phyloP scores from a whole-genome alignment of 2,888 invertebrate genomes.

The Tolmerus cingulatus region DNA sequence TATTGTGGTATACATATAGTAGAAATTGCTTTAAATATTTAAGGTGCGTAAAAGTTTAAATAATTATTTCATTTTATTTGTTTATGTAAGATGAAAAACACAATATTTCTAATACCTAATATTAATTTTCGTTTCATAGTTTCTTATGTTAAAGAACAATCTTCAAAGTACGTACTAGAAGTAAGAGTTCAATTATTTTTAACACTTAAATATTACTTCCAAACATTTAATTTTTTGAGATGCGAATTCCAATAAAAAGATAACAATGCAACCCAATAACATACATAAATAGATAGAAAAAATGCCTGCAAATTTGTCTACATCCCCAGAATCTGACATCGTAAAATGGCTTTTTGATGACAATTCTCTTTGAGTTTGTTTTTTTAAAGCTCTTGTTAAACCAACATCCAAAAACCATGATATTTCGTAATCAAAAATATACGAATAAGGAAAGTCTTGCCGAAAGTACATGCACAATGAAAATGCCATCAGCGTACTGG shows the following conservation, averaged over 20 bases:
- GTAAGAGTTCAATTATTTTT: not conserved
- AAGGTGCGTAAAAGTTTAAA: not conserved
- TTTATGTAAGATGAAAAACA: no score
- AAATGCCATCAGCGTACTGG: not conserved
- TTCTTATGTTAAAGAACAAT: no score
- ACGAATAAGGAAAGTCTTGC: not conserved
- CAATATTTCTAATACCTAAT: no score
- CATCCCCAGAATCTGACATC: not conserved
- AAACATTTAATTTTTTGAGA: not conserved
- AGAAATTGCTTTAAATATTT: not conserved
- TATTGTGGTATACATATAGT: not conserved
- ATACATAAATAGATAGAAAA: not conserved
- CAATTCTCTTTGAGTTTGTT: not conserved
- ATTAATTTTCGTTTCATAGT: no score
- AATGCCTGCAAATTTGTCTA: not conserved
- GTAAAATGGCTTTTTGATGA: no score
- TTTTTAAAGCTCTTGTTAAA: not conserved
- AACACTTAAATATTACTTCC: not conserved
- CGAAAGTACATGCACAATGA: not conserved
- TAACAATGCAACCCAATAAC: not conserved
- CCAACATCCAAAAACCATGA: not conserved
- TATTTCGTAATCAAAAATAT: not conserved
- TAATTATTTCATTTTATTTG: no score
- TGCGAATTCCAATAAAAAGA: not conserved
- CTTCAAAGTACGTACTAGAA: no score